Conservation (phyloP, 2,888 invertebrate genomes). For the Toxonevra muliebris region DNA sequence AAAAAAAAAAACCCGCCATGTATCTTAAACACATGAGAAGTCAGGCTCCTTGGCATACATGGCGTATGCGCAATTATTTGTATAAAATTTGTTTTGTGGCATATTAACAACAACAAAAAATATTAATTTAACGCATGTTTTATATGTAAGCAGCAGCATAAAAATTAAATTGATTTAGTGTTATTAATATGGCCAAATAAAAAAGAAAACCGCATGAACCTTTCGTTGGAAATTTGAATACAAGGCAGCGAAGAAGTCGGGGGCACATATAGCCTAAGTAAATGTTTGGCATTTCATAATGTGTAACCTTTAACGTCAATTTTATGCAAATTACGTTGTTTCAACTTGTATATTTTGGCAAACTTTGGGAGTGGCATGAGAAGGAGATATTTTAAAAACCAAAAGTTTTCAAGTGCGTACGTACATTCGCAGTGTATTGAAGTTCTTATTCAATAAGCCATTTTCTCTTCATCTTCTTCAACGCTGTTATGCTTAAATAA, state of each 20-base stretch:
- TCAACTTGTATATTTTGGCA: slow-evolving; percentile 19
- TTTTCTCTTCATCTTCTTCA: slow-evolving; percentile 49
- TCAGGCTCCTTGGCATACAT: background rate
- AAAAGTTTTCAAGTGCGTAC: slow-evolving; percentile 52
- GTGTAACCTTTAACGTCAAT: slow-evolving; percentile 64
- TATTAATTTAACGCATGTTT: slow-evolving; percentile 61
- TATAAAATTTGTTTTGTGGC: slow-evolving; percentile 47
- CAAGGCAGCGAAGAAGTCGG: background rate
- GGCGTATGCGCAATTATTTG: slow-evolving; percentile 48
- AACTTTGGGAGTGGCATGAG: too few species aligned
- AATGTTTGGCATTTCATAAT: slow-evolving; percentile 60
- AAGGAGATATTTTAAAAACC: slow-evolving; percentile 33
- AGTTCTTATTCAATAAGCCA: slow-evolving; percentile 65
- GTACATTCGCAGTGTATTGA: slow-evolving; percentile 21
- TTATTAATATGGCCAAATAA: slow-evolving; percentile 50
- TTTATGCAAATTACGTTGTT: slow-evolving; percentile 64
- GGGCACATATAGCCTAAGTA: slow-evolving; percentile 48
- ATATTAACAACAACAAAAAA: slow-evolving; percentile 46
- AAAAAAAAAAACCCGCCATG: background rate
- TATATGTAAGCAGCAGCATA: slow-evolving; percentile 13
- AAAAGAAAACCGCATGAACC: slow-evolving; percentile 5
- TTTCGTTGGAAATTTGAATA: background rate
- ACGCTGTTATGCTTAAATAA: slow-evolving; percentile 51
- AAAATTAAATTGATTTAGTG: slow-evolving; percentile 58
- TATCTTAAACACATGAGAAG: too few species aligned